Evolutionary conservation across 2,888 invertebrate genomes (phyloP), one percentile per base, ranked within the genome.

Genomic region (Tanypteryx hageni): DNA sequence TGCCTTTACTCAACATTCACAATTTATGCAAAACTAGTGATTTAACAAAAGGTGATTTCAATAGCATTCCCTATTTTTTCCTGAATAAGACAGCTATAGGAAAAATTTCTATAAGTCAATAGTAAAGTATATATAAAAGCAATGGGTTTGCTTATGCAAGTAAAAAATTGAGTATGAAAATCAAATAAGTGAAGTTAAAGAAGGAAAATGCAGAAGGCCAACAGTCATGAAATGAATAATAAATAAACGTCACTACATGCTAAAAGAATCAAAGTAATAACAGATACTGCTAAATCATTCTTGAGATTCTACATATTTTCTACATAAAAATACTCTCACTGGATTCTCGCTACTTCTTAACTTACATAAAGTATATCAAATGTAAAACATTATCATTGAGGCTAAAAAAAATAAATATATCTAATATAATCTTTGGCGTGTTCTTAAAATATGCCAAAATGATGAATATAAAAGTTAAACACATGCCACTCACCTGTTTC

Each of bases 401-500:
- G 44, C 5, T 68, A 68, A 68, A n/a, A 68, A n/a, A n/a, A n/a
- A 68, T n/a, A 68, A 68, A 68, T 5, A n/a, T 68, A n/a, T 68
- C 18, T 22, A 68, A 68, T 22, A n/a, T 3, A 18, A 68, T 3
- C 22, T n/a, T 68, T 44, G 44, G 3, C n/a, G n/a, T 86, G 13
- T 18, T 22, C 10, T 22, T 5, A 59, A 86, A 58, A 14, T 57
- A 22, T 22, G 3, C 56, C 9, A 58, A 2, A 57, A 56, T 58
- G 18, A 5, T 58, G 18, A 58, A 58, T 16, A 27, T 44, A 0
- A 27, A 44, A 13, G 11, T n/a, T 22, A 68, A 61, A 57, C 7
- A n/a, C 61, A 68, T 27, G 18, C n/a, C 93, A 93, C 95, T 95
- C 95, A 98, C 99, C 99, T 94, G 98, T 98, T 96, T 99, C 99